Evolutionary conservation across 2,797 vertebrate genomes (phyloP), one percentile per base, ranked within the genome.

Genomic region (Onychomys leucogaster): DNA sequence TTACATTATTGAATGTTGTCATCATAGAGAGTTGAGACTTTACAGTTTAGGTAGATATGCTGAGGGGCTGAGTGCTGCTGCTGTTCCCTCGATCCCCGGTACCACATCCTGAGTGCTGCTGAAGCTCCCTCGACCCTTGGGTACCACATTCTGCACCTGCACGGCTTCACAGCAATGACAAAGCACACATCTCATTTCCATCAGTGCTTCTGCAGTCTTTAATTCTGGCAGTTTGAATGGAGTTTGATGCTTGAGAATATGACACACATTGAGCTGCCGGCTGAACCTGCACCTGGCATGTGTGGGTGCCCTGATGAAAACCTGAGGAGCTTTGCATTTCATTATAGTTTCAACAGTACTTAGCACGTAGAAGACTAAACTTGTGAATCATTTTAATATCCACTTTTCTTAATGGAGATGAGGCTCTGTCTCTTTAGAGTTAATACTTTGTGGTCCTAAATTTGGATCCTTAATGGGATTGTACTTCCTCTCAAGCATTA

Each of bases 401-500:
- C 43, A 11, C 49, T 94, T 96, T 96, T 92, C 84, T 96, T 90
- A 96, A 96, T 95, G 94, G 94, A 89, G 82, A 89, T 49, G 86
- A 94, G 55, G 14, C 59, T 91, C 32, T 89, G 83, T 91, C 67
- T 93, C 57, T 82, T 94, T 43, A 63, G 63, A 76, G 43, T 84
- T 81, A 49, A 92, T 87, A 69, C 80, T 94, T 84, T 43, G 27
- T 92, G 63, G 37, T 89, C 95, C 82, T 87, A 94, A 94, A 87
- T 96, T 85, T 37, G 73, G 14, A 82, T 75, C 41, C 34, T 92
- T 37, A 69, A 67, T 67, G 49, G 83, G 69, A 59, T 75, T 69
- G 10, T 85, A 59, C 85, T 76, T 90, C 78, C 41, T 87, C 73
- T 94, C 37, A 88, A 55, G 63, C 37, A 75, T 75, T 81, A 23